Base-by-base conservation (phyloP, 2,888 invertebrate species). In the Chalcis sispes region DNA sequence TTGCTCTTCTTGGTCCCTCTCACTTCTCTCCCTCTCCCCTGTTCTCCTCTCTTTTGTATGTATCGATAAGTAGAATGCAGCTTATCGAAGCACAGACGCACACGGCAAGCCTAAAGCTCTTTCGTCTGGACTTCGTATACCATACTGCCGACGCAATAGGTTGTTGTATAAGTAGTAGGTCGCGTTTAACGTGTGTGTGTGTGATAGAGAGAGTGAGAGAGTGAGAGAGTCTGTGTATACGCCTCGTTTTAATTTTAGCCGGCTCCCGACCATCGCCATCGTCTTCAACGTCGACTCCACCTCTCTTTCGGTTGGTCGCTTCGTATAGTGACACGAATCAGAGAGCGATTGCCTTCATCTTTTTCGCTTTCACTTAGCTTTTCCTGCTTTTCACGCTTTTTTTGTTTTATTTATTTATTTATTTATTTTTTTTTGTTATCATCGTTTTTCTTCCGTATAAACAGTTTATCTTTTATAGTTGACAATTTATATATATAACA, bases 181-280 rank as follows among this genome's bases (percentile, higher is more conserved):
- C n/a, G n/a, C n/a, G n/a, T n/a, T n/a, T n/a, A n/a, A n/a, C n/a
- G n/a, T n/a, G n/a, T n/a, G n/a, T n/a, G n/a, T n/a, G n/a, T n/a
- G n/a, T n/a, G n/a, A n/a, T n/a, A n/a, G n/a, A n/a, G n/a, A n/a
- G n/a, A n/a, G n/a, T n/a, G n/a, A n/a, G n/a, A n/a, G n/a, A n/a
- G n/a, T n/a, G n/a, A n/a, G n/a, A n/a, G n/a, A 10, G 29, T 23
- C n/a, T n/a, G n/a, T n/a, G n/a, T n/a, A n/a, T 32, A 18, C 40
- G 83, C 81, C 84, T 82, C 82, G 85, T 85, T 87, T 87, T 88
- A 87, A 87, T 86, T 87, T 87, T 87, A 88, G 85, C 83, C 79
- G n/a, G n/a, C n/a, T 76, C 79, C 77, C 79, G 82, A 82, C 80
- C 75, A 77, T 81, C 80, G 78, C 75, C 77, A 74, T 76, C 69